Base-by-base conservation (phyloP, 2,888 invertebrate genomes). In the Dynastes grantii region DNA sequence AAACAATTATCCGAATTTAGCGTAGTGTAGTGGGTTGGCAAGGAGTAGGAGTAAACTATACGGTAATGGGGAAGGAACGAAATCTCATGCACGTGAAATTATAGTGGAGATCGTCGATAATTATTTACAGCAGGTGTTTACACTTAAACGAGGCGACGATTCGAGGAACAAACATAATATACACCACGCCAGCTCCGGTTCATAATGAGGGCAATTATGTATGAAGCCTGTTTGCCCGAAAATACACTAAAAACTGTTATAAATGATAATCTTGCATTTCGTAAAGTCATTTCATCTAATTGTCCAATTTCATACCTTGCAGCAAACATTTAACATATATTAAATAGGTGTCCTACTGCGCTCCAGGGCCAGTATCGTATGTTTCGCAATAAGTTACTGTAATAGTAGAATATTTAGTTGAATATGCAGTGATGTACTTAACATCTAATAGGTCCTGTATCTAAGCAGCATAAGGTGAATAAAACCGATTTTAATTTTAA, bases 231-330 rank as follows among this genome's bases (percentile, higher is more conserved):
- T 78, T 73, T 65, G 64, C 29, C 16, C 53, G 78, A 73, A 78
- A 78, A 78, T 73, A 78, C 29, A 68, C 76, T 27, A 58, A 68
- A 76, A 71, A 73, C 64, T 78, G 61, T 68, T 73, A 64, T 53
- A 78, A 63, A 78, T 64, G 63, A 49, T 73, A 78, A 78, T 78
- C 37, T 55, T 51, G 29, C 4, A 73, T 78, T 78, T 64, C 61
- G 78, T 73, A 40, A 51, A 78, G 78, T 78, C 78, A 78, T 64
- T 78, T 78, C 29, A 32, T 73, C 49, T 78, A 78, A 78, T 73
- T 73, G 64, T 45, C 49, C 27, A 32, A 16, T 58, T 75, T 75
- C 11, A 40, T 71, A 45, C 22, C 16, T 45, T 45, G 49, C 40
- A 75, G 45, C 27, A 29, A 61, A 63, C 37, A 75, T 75, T 61